Evolutionary conservation across 1,140 invertebrate species (phyloP), one percentile per base, ranked within the genome.

Genomic region (Arion vulgaris): DNA sequence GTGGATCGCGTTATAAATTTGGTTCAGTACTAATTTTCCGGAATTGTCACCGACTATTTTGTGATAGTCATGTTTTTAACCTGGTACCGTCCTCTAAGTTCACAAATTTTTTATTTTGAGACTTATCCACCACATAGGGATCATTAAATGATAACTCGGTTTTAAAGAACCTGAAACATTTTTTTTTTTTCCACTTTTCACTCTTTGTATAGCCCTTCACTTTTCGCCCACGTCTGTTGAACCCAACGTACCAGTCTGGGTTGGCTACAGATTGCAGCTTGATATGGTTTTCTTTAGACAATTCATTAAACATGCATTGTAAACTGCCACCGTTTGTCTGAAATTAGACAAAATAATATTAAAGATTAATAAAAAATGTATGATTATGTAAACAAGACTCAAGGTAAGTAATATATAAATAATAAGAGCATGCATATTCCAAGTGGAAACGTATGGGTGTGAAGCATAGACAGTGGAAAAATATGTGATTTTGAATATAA

Each of bases 161-260:
- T 73, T 73, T 62, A 32, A 36, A 53, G 69, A 83, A 83, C n/a
- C 57, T 51, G 28, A 39, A 83, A 51, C 82, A 83, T 13, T 39
- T 39, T 53, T 78, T 28, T 72, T 34, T 41, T 34, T 32, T 69
- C 45, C 62, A 39, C 26, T 53, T 32, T 15, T 78, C 51, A 49
- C 36, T 17, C 51, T 39, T 69, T 26, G 49, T 39, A 41, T 71
- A 83, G n/a, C 74, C 83, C 36, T 79, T 79, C 32, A 84, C 15
- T 13, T 34, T 39, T 23, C 51, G 34, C 26, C 83, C 83, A 17
- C 45, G 28, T 71, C 34, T 72, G 69, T 74, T 81, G 71, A 84
- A 84, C 51, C 83, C 83, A 28, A 84, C 76, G 80, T 73, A 82
- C 83, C 83, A 84, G 9, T 51, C 32, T 11, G 36, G 0, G 80